Percentiles rank a stretch among this genome's conserved stretches.
These are phyloP conservation scores for Scomberomorus guttatus DNA, from an alignment of 2,797 vertebrate species.

Conservation along the genomic window DNA sequence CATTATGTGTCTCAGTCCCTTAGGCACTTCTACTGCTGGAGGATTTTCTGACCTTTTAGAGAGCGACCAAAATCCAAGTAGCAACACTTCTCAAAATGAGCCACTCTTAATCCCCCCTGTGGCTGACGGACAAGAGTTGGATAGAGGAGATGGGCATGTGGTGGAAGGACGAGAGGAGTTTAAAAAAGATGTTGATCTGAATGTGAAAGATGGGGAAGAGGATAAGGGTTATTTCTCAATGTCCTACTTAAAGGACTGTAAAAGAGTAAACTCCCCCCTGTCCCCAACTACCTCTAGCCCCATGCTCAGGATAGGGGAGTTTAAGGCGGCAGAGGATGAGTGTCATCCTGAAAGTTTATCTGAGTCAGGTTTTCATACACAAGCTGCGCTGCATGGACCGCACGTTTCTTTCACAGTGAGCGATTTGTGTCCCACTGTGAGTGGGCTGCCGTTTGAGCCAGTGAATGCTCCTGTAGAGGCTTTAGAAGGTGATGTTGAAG, in stretches of 20 bases:
- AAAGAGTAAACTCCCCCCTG: constrained; percentile 3
- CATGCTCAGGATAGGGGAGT: background rate
- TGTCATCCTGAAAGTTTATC: background rate
- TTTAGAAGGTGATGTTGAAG: constrained; percentile 33
- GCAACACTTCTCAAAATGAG: background rate
- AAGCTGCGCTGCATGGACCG: background rate
- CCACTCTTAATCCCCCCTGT: background rate
- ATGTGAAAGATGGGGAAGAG: constrained; percentile 1
- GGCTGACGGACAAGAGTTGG: background rate
- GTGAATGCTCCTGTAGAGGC: background rate
- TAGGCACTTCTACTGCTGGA: background rate
- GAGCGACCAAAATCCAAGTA: background rate
- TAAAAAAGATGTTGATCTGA: background rate
- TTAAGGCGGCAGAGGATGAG: background rate
- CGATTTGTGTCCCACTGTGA: background rate
- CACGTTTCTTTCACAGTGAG: background rate
- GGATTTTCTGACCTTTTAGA: background rate
- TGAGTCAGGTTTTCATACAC: background rate
- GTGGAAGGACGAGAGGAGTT: background rate
- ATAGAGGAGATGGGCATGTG: background rate
- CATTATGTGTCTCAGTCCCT: constrained; percentile 69
- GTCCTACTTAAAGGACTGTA: constrained; percentile 26
- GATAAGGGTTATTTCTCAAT: constrained; percentile 65
- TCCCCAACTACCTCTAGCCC: constrained; percentile 22
- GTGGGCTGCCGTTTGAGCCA: background rate